Evolutionary conservation across 2,888 invertebrate species (phyloP).

Genomic region (Eulithis prunata): DNA sequence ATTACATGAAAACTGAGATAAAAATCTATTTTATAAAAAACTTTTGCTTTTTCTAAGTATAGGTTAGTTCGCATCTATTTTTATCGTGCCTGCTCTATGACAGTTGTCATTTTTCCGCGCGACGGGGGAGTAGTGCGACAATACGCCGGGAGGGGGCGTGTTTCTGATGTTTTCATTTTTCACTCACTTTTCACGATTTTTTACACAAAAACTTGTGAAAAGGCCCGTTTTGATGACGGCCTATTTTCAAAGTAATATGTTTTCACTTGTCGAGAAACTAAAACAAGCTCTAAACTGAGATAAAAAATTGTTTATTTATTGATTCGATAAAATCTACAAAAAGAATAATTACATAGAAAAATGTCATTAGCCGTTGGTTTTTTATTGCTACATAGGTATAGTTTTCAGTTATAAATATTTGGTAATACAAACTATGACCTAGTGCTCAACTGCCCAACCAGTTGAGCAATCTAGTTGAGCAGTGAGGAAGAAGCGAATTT

Average conservation of each 20-base stretch:
- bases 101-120: conserved; percentile 68
- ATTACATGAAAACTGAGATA: too few species aligned
- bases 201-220: conserved; percentile 54
- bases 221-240: conserved; percentile 50
- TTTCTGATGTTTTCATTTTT: conserved; percentile 79
- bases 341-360: too few species aligned
- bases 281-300: not conserved
- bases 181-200: conserved; percentile 69
- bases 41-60: not conserved
- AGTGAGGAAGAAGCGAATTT: too few species aligned
- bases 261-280: conserved; percentile 29
- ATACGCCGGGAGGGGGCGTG: conserved; percentile 58
- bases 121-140: conserved; percentile 71
- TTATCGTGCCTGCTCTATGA: conserved; percentile 50
- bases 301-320: too few species aligned
- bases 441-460: too few species aligned
- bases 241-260: conserved; percentile 42
- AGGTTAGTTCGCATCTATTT: conserved; percentile 27
- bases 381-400: too few species aligned
- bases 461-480: too few species aligned
- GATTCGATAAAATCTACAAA: too few species aligned
- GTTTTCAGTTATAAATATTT: too few species aligned
- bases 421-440: too few species aligned
- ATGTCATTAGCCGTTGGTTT: too few species aligned
- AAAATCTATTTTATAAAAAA: too few species aligned